Percentiles rank a stretch among this genome's conserved stretches.
These are phyloP conservation scores for Turdus rufiventris DNA, from an alignment of 2,113 vertebrate species.

Conservation along the genomic window DNA sequence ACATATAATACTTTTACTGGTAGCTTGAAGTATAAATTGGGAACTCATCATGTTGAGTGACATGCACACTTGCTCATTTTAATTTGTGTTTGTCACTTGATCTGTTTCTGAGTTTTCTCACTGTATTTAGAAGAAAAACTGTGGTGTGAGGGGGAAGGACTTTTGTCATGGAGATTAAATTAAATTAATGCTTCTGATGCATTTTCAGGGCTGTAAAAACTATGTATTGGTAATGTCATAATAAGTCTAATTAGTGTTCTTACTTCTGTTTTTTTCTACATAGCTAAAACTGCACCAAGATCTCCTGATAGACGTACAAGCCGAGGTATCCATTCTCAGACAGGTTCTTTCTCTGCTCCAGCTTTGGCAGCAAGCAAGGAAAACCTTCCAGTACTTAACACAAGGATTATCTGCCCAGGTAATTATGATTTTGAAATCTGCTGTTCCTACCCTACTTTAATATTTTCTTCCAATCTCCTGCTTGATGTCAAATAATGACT, in stretches of 20 bases:
- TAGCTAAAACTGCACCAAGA: constrained; percentile 77
- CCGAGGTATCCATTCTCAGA: constrained; percentile 80
- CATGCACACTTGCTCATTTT: background rate
- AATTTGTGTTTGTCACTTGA: background rate
- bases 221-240: background rate
- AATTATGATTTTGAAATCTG: background rate
- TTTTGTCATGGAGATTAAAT: background rate
- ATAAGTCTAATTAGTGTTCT: background rate
- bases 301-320: constrained; percentile 84
- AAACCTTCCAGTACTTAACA: constrained; percentile 97
- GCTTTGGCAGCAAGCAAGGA: constrained; percentile 88
- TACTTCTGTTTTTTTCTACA: background rate
- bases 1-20: background rate
- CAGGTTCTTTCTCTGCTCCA: constrained; percentile 83
- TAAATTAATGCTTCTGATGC: background rate
- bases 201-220: background rate
- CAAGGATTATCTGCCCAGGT: constrained; percentile 98
- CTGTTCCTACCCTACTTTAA: background rate
- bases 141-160: background rate
- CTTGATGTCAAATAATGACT: background rate
- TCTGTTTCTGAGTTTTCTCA: background rate
- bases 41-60: background rate
- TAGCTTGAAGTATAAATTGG: background rate
- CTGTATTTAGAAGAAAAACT: background rate
- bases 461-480: background rate